phyloP scores from a whole-genome alignment of 2,113 vertebrate genomes.

The Dromas ardeola region DNA sequence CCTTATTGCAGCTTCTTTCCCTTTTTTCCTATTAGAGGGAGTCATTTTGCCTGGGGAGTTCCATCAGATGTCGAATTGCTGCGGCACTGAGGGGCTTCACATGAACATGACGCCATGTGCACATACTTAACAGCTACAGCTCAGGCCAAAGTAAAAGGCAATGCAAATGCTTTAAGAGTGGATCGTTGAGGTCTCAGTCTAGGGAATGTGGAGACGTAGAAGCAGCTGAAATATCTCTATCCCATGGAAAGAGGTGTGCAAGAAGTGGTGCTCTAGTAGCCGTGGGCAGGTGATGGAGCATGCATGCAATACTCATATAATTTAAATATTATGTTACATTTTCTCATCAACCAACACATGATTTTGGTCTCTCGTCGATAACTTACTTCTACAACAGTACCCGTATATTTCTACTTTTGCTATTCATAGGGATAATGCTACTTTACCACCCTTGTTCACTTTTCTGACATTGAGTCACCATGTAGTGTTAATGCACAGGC shows the following conservation, averaged over 20 bases:
- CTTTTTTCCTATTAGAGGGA: not conserved
- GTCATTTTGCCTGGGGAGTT: not conserved
- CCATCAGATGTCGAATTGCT: not conserved
- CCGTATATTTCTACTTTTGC: not conserved
- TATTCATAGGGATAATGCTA: not conserved
- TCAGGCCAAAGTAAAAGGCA: not conserved
- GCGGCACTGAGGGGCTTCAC: not conserved
- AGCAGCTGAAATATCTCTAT: not conserved
- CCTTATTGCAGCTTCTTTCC: not conserved
- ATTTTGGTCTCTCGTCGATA: not conserved
- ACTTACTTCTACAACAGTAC: rapidly evolving
- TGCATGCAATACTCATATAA: not conserved
- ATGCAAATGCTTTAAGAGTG: not conserved
- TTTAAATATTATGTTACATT: not conserved
- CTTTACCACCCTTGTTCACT: not conserved
- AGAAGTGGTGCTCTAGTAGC: not conserved
- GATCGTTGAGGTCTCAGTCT: not conserved
- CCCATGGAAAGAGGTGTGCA: not conserved
- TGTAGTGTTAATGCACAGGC: not conserved
- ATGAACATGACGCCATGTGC: not conserved
- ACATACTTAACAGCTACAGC: not conserved
- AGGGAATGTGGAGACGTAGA: not conserved
- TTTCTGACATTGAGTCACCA: not conserved
- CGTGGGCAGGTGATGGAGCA: not conserved
- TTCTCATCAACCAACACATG: not conserved